Percentiles rank a stretch among this genome's conserved stretches.
phyloP scores from a whole-genome alignment of 2,797 vertebrate species.

The Micrastur ruficollis region DNA sequence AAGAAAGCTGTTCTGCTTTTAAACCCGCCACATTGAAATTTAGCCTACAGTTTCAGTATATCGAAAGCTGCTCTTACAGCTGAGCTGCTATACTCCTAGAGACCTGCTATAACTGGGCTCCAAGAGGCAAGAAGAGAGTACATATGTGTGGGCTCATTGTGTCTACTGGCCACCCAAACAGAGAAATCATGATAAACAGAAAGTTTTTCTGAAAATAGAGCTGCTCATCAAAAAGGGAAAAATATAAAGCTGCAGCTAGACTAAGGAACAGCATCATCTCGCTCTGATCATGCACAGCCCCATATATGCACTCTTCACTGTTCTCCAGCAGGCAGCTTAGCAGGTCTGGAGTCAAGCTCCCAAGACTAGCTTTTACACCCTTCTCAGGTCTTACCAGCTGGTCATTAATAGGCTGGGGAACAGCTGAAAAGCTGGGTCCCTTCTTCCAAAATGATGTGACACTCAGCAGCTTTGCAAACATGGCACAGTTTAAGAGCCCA shows the following conservation, averaged over 20 bases:
- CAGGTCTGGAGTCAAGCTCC: not conserved
- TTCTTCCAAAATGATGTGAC: not conserved
- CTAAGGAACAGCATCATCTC: rapidly evolving
- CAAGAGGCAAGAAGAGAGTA: not conserved
- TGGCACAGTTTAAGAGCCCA: not conserved
- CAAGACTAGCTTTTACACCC: not conserved
- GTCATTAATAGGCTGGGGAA: not conserved
- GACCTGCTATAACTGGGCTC: not conserved
- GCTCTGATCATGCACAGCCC: not conserved
- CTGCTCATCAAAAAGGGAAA: not conserved
- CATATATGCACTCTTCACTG: rapidly evolving
- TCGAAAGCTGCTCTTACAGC: not conserved
- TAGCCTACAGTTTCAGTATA: not conserved
- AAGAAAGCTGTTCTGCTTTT: not conserved
- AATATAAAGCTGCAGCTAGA: not conserved
- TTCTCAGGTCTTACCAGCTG: not conserved
- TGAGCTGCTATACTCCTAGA: not conserved
- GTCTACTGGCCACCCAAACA: not conserved
- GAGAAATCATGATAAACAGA: not conserved
- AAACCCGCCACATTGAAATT: not conserved
- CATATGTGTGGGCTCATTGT: not conserved
- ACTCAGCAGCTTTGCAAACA: not conserved
- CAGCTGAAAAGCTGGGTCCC: not conserved
- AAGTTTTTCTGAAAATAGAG: not conserved
- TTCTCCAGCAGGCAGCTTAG: not conserved